A percentile compares a stretch with the other conserved stretches of the same genome.
These are phyloP conservation scores for Metellina segmentata DNA, from an alignment of 2,888 invertebrate genomes.

Conservation along the genomic window DNA sequence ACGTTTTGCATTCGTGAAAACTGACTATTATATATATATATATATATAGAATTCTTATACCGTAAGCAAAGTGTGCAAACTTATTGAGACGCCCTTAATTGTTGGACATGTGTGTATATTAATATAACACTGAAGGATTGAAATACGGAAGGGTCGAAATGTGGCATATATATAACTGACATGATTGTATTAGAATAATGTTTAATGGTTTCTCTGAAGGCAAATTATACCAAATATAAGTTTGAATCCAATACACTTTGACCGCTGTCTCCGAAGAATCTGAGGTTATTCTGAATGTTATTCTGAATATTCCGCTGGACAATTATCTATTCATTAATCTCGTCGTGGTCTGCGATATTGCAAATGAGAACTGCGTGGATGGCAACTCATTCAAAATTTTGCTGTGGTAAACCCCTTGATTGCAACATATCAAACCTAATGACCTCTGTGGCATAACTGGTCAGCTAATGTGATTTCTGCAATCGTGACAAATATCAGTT, in stretches of 20 bases:
- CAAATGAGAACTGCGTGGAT: constrained; percentile 10
- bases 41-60: too few species aligned
- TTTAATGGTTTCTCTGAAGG: too few species aligned
- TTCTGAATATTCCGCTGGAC: constrained; percentile 11
- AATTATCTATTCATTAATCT: constrained; percentile 28
- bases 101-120: too few species aligned
- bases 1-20: too few species aligned
- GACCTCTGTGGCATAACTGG: not conserved
- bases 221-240: too few species aligned
- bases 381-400: not conserved
- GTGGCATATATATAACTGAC: too few species aligned
- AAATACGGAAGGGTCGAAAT: too few species aligned
- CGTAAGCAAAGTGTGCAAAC: too few species aligned
- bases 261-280: not conserved
- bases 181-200: too few species aligned
- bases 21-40: too few species aligned
- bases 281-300: not conserved
- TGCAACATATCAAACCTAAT: not conserved
- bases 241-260: not conserved
- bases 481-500: not conserved
- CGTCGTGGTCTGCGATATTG: constrained; percentile 4
- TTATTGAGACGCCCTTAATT: too few species aligned
- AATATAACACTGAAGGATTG: too few species aligned
- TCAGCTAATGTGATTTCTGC: not conserved
- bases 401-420: not conserved